Base-by-base conservation (phyloP, 2,797 vertebrate genomes). In the Sebastes taczanowskii region DNA sequence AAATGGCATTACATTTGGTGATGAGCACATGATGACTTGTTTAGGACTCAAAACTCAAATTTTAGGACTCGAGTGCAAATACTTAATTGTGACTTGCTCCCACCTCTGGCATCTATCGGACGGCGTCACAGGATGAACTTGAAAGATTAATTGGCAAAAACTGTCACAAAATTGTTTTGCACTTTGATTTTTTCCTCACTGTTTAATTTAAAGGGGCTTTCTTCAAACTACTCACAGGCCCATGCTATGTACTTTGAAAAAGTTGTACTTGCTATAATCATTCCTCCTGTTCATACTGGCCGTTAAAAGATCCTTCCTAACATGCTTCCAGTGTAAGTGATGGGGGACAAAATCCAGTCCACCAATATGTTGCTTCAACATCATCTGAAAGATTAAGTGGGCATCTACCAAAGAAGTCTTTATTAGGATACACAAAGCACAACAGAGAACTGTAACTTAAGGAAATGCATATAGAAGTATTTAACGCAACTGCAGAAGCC, bases 91-190 rank as follows among this genome's bases (percentile, higher is more conserved):
- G 42, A 20, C 42, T 55, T 46, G 1, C 42, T 46, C 42, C 42
- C 42, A 46, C 42, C 42, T 46, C 42, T 46, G 42, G 42, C 1
- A 46, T 46, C 16, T 20, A 46, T 46, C 16, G 0, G 16, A 46
- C 6, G 0, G 16, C 1, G 1, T 46, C 42, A 46, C 16, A 8
- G 42, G 16, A 20, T 20, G 1, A 46, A 18, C 42, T 1, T 46
- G 14, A 42, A 42, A 42, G 38, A 42, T 42, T 42, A 42, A 42
- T 42, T 0, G 38, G 14, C 1, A 16, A 16, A 42, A 14, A 58
- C 14, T 59, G 13, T 23, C 0, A 58, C 13, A 2, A n/a, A 58
- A 58, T 9, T 11, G 38, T 42, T 42, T 42, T 16, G 38, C 38
- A 7, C 22, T 55, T 59, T 8, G 25, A 13, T 27, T 59, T 29